phyloP scores from a whole-genome alignment of 2,797 vertebrate species.

The Oryzias dopingdopingensis region DNA sequence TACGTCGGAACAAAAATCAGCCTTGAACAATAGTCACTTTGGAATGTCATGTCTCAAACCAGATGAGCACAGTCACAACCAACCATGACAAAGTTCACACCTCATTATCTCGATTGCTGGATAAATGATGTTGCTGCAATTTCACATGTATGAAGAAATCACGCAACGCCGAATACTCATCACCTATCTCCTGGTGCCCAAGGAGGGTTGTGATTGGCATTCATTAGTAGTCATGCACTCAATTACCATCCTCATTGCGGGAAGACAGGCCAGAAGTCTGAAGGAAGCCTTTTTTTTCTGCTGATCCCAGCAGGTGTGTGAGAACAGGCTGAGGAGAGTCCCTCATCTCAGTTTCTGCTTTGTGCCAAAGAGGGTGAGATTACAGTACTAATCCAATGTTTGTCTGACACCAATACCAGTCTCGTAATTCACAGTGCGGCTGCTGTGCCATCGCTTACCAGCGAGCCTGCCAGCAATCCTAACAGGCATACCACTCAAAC shows the following conservation, averaged over 20 bases:
- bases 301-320: slow-evolving; percentile 44
- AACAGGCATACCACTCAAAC: slow-evolving; percentile 26
- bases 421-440: slow-evolving; percentile 70
- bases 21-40: neutral
- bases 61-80: slow-evolving; percentile 13
- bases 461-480: slow-evolving; percentile 31
- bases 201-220: slow-evolving; percentile 41
- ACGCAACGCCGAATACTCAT: slow-evolving; percentile 35
- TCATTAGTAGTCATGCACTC: slow-evolving; percentile 33
- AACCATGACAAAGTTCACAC: slow-evolving; percentile 4
- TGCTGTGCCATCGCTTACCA: slow-evolving; percentile 47
- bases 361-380: slow-evolving; percentile 51
- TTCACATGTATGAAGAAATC: slow-evolving; percentile 41
- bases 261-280: slow-evolving; percentile 27
- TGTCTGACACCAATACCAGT: slow-evolving; percentile 70
- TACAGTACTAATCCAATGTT: slow-evolving; percentile 75
- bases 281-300: neutral
- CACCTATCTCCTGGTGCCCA: slow-evolving; percentile 17
- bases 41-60: slow-evolving; percentile 16
- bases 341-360: slow-evolving; percentile 44
- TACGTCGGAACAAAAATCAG: neutral
- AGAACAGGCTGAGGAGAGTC: slow-evolving; percentile 7
- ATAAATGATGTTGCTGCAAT: slow-evolving; percentile 33
- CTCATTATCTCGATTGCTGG: slow-evolving; percentile 15
- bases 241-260: slow-evolving; percentile 49